phyloP scores from a whole-genome alignment of 2,797 vertebrate species.

The Tragelaphus oryx region DNA sequence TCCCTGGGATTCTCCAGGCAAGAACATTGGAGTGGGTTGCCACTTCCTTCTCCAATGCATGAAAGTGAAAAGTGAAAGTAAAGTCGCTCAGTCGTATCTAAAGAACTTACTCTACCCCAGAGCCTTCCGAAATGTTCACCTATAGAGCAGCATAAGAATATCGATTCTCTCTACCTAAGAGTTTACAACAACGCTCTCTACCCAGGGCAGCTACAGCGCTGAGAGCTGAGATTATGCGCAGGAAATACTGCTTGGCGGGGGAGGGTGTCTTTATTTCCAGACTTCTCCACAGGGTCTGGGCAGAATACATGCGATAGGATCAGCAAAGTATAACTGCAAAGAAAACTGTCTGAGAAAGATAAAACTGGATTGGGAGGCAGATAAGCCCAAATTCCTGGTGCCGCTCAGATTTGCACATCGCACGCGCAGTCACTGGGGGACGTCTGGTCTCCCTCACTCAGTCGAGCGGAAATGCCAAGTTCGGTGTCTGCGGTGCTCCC shows the following conservation, averaged over 20 bases:
- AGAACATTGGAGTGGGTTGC: too few species aligned
- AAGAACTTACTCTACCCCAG: not conserved
- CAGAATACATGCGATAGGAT: not conserved
- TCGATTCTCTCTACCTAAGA: not conserved
- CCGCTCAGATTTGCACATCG: not conserved
- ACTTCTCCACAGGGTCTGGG: not conserved
- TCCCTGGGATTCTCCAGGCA: too few species aligned
- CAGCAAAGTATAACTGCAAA: constrained; percentile 47
- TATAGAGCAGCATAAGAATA: not conserved
- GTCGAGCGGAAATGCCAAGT: not conserved
- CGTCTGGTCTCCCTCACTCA: not conserved
- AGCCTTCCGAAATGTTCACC: not conserved
- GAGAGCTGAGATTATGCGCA: not conserved
- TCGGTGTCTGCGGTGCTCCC: not conserved
- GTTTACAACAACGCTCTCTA: not conserved
- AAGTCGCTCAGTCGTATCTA: not conserved
- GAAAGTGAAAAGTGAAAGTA: too few species aligned
- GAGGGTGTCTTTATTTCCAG: not conserved
- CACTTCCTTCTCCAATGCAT: too few species aligned
- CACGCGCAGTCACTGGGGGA: not conserved
- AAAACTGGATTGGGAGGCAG: constrained; percentile 28
- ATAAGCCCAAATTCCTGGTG: not conserved
- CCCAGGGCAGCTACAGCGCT: not conserved
- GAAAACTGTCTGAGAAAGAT: constrained; percentile 57
- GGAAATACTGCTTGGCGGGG: not conserved